Conservation (phyloP, 2,888 invertebrate species). For the Plemyria rubiginata region DNA sequence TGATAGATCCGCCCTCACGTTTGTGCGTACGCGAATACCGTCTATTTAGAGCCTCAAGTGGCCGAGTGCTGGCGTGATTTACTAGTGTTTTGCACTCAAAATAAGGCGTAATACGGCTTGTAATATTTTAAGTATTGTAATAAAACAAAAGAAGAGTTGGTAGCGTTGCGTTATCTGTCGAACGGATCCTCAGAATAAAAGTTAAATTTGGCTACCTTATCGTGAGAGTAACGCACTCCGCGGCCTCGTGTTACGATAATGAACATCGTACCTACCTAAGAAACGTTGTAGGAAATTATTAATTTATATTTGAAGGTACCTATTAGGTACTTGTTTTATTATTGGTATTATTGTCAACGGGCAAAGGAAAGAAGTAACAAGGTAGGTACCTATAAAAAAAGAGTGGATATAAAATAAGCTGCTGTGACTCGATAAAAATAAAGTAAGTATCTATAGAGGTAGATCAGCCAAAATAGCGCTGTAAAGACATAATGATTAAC, state of each 20-base stretch:
- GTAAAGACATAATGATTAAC: too few species aligned
- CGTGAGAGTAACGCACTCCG: slow-evolving; percentile 64
- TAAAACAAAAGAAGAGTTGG: slow-evolving; percentile 61
- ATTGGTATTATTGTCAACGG: too few species aligned
- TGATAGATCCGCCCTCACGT: slow-evolving; percentile 36
- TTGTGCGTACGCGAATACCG: slow-evolving; percentile 25
- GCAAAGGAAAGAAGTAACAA: too few species aligned
- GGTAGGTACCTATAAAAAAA: too few species aligned
- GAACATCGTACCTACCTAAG: slow-evolving; percentile 45
- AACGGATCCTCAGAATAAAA: slow-evolving; percentile 63
- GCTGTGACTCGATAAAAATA: too few species aligned
- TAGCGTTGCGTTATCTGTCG: slow-evolving; percentile 62
- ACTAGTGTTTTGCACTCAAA: slow-evolving; percentile 48
- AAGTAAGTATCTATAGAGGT: too few species aligned
- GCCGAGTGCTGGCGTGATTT: slow-evolving; percentile 41
- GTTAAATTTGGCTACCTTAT: slow-evolving; percentile 82
- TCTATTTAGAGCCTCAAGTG: slow-evolving; percentile 41
- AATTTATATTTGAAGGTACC: slow-evolving; percentile 57
- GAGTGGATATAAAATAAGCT: too few species aligned
- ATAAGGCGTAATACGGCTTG: slow-evolving; percentile 45
- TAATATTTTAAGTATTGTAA: slow-evolving; percentile 51
- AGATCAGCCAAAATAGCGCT: too few species aligned
- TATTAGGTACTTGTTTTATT: background rate
- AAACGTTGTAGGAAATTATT: slow-evolving; percentile 57
- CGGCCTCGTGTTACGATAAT: slow-evolving; percentile 71